A percentile compares a stretch with the other conserved stretches of the same genome.
Evolutionary conservation across 2,797 vertebrate genomes (phyloP).

Genomic region (Chiloscyllium punctatum): DNA sequence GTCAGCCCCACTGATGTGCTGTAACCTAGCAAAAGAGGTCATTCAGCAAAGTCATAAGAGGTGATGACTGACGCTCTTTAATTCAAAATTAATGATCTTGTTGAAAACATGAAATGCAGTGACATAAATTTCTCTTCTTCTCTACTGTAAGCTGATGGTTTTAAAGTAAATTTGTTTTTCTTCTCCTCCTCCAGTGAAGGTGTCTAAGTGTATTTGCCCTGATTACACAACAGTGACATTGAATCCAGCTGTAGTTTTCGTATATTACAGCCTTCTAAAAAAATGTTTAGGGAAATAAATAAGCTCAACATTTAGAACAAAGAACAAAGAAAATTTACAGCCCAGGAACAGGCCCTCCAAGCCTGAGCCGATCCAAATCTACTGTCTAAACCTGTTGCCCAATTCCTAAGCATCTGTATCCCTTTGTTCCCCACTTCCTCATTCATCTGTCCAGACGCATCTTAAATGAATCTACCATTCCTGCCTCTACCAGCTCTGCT

Average conservation of each 20-base stretch:
- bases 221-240: no score
- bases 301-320: not conserved
- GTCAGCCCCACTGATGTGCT: not conserved
- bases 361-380: no score
- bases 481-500: no score
- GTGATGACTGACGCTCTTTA: slow-evolving; percentile 9
- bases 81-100: not conserved
- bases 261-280: not conserved
- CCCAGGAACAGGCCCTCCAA: no score
- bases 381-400: no score
- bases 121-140: not conserved
- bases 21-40: not conserved
- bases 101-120: not conserved
- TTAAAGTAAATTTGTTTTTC: not conserved
- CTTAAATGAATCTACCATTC: no score
- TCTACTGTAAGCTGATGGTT: not conserved
- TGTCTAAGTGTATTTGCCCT: not conserved
- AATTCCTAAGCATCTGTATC: no score
- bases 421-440: no score
- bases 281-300: not conserved
- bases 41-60: no score
- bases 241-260: no score
- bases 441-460: no score
- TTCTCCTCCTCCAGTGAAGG: not conserved
- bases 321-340: no score